These are phyloP conservation scores for Apolygus lucorum DNA, from an alignment of 1,140 invertebrate species.

Conservation along the genomic window DNA sequence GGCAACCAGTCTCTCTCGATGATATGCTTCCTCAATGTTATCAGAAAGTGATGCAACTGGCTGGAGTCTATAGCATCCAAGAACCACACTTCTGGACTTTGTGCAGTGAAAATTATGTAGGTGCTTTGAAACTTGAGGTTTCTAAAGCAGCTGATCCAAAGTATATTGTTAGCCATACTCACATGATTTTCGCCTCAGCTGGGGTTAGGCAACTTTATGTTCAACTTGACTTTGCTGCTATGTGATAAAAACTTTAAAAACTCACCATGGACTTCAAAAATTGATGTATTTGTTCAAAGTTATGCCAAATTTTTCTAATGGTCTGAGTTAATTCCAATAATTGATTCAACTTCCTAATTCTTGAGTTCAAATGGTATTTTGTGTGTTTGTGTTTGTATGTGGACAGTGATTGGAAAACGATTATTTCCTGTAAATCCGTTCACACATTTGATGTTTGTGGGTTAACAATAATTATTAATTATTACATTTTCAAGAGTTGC, in stretches of 20 bases:
- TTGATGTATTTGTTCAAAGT: neutral
- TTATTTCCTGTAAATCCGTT: no score
- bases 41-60: conserved; percentile 74
- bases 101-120: conserved; percentile 85
- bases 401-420: no score
- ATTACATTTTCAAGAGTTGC: no score
- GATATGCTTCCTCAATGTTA: conserved; percentile 77
- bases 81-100: conserved; percentile 97
- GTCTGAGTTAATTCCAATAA: no score
- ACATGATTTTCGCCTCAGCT: conserved; percentile 84
- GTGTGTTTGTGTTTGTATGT: no score
- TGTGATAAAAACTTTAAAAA: conserved; percentile 40
- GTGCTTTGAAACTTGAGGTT: conserved; percentile 87
- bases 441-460: no score
- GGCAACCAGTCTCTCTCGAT: conserved; percentile 76
- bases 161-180: conserved; percentile 82
- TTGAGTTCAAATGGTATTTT: no score
- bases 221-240: conserved; percentile 80
- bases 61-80: conserved; percentile 84
- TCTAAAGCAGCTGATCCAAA: conserved; percentile 80
- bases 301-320: neutral
- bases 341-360: no score
- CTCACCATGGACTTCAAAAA: neutral
- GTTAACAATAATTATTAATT: no score
- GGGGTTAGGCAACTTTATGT: conserved; percentile 85